A percentile compares a stretch with the other conserved stretches of the same genome.
Evolutionary conservation across 2,888 invertebrate species (phyloP).

Genomic region (Hemaris fuciformis): DNA sequence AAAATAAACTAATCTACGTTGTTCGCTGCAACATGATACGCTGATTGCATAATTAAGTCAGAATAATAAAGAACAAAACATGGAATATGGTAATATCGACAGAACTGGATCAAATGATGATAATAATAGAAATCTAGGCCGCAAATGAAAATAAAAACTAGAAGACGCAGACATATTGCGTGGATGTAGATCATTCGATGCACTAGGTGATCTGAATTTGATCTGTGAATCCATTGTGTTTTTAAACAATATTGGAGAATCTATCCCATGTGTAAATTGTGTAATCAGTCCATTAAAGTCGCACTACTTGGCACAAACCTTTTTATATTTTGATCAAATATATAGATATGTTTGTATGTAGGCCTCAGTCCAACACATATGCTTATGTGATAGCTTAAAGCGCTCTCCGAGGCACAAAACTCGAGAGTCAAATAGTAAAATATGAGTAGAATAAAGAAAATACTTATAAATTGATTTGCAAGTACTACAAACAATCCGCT

Average conservation of each 20-base stretch:
- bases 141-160: not conserved
- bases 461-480: not conserved
- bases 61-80: not conserved
- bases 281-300: too few species aligned
- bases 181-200: not conserved
- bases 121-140: not conserved
- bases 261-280: not conserved
- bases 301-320: too few species aligned
- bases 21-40: not conserved
- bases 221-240: not conserved
- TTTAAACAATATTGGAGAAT: not conserved
- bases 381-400: too few species aligned
- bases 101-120: conserved; percentile 9
- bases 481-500: not conserved
- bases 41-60: not conserved
- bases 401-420: too few species aligned
- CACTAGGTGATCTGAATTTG: not conserved
- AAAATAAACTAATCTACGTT: not conserved
- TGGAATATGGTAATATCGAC: not conserved
- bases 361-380: too few species aligned
- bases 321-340: too few species aligned
- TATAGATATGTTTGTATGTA: too few species aligned
- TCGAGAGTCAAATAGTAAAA: too few species aligned
- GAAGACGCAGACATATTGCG: not conserved
- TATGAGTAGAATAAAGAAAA: too few species aligned